Conservation (phyloP, 2,888 invertebrate species). For the Drosophila formosana region DNA sequence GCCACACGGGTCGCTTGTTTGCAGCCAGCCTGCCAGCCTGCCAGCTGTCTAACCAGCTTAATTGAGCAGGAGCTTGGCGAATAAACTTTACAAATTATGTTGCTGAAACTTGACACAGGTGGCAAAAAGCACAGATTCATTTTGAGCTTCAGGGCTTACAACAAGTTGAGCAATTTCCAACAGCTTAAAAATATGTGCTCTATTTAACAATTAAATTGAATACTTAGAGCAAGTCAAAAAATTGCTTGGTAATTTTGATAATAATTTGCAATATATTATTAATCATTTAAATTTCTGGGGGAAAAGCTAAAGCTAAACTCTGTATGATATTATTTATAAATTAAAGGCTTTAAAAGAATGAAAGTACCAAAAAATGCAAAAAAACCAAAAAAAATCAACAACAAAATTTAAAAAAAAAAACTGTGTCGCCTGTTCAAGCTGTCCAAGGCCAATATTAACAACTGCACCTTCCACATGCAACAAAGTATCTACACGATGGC, state of each 20-base stretch:
- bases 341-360: no score
- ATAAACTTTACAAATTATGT: slow-evolving; percentile 45
- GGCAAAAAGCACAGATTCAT: slow-evolving; percentile 18
- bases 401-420: no score
- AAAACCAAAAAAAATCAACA: neutral
- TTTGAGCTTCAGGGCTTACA: neutral
- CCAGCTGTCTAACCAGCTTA: slow-evolving; percentile 28
- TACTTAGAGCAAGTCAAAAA: no score
- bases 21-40: slow-evolving; percentile 20
- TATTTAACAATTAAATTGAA: no score
- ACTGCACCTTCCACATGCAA: neutral
- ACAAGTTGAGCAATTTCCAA: neutral
- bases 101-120: slow-evolving; percentile 32
- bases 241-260: no score
- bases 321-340: no score
- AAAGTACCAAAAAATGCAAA: neutral
- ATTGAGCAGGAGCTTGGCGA: slow-evolving; percentile 42
- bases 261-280: no score
- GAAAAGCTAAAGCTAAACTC: no score
- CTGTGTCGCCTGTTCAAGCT: slow-evolving; percentile 34
- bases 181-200: neutral
- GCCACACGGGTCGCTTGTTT: slow-evolving; percentile 33
- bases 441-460: neutral
- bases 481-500: neutral
- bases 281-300: no score